These are phyloP conservation scores for Osmerus eperlanus DNA, from an alignment of 2,113 vertebrate genomes.

Conservation along the genomic window DNA sequence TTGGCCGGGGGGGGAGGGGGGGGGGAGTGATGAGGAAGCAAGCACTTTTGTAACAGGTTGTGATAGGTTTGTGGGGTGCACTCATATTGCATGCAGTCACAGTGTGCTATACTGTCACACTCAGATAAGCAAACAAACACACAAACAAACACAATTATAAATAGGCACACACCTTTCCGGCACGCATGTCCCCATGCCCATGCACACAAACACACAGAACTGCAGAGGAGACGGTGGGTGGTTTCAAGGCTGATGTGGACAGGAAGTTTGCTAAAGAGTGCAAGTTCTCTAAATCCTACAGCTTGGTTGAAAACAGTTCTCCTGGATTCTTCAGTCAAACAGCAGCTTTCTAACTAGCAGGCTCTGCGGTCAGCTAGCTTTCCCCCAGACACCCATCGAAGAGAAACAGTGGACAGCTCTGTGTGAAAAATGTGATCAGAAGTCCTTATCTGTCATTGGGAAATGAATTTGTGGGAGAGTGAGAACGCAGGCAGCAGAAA, in stretches of 20 bases:
- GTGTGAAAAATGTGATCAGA: constrained; percentile 50
- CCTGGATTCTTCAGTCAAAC: too few relatives aligned
- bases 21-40: constrained; percentile 45
- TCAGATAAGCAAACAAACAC: constrained; percentile 10
- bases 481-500: constrained; percentile 24
- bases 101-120: too few relatives aligned
- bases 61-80: constrained; percentile 19
- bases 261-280: constrained; percentile 32
- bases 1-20: constrained; percentile 48
- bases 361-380: constrained; percentile 51
- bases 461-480: constrained; percentile 49
- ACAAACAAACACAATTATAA: constrained; percentile 7
- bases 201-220: constrained; percentile 27
- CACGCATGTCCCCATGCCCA: constrained; percentile 48
- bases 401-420: constrained; percentile 60
- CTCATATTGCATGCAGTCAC: constrained; percentile 17
- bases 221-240: constrained; percentile 53
- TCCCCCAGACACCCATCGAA: constrained; percentile 44
- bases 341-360: constrained; percentile 49
- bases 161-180: constrained; percentile 56
- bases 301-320: constrained; percentile 3
- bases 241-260: constrained; percentile 45
- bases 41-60: too few relatives aligned
- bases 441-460: constrained; percentile 56
- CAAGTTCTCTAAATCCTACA: constrained; percentile 61